Conservation (phyloP, 1,140 invertebrate species). For the Bombus difficillimus region DNA sequence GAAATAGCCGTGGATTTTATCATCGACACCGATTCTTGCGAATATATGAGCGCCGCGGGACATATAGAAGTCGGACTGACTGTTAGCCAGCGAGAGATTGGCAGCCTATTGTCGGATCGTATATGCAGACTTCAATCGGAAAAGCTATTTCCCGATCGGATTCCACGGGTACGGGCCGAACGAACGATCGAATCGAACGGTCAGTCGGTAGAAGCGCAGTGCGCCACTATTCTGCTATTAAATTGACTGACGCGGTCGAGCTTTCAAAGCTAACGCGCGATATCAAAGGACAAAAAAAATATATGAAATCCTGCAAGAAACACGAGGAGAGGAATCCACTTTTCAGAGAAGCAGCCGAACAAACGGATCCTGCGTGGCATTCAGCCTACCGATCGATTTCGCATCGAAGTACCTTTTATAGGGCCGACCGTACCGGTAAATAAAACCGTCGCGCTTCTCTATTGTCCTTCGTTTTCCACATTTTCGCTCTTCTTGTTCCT, state of each 20-base stretch:
- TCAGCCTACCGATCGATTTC: neutral
- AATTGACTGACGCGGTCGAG: slow-evolving; percentile 20
- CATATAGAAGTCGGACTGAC: slow-evolving; percentile 21
- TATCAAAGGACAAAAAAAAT: neutral
- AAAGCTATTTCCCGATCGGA: slow-evolving; percentile 62
- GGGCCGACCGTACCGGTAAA: neutral
- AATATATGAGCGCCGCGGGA: neutral
- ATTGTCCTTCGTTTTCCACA: neutral
- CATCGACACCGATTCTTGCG: neutral
- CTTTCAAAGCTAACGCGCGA: neutral
- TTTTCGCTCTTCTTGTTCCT: neutral
- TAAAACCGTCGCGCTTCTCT: neutral
- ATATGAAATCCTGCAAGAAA: slow-evolving; percentile 8
- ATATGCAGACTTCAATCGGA: slow-evolving; percentile 55
- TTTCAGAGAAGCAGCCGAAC: too few relatives aligned
- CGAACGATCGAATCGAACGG: slow-evolving; percentile 13
- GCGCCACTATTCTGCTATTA: slow-evolving; percentile 7
- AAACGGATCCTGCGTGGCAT: neutral
- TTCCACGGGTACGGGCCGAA: slow-evolving; percentile 29
- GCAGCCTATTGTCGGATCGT: slow-evolving; percentile 52
- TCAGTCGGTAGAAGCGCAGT: neutral
- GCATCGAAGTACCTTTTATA: neutral
- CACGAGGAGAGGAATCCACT: neutral
- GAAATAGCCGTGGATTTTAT: neutral
- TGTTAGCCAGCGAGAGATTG: slow-evolving; percentile 51